A percentile compares a stretch with the other conserved stretches of the same genome.
Evolutionary conservation across 2,888 invertebrate species (phyloP).

Genomic region (Nymphalis polychloros): DNA sequence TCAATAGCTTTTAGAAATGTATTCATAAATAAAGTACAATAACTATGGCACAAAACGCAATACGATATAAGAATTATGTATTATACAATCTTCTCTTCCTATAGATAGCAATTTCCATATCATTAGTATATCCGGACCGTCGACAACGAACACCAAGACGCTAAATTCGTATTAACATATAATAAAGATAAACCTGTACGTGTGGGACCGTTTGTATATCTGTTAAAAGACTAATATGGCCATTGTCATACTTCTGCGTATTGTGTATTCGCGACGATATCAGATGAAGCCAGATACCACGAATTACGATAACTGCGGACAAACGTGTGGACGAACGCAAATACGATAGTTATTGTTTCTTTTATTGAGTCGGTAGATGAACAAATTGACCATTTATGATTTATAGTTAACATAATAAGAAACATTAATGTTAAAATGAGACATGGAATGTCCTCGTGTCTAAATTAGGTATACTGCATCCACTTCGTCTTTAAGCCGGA

Average conservation of each 20-base stretch:
- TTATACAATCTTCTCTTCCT: not conserved
- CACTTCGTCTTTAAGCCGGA: too few species aligned
- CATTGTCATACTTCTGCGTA: conserved; percentile 31
- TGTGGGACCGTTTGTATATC: conserved; percentile 11
- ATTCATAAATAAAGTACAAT: not conserved
- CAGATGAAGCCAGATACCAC: conserved; percentile 32
- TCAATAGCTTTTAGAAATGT: not conserved
- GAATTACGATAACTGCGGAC: conserved; percentile 21
- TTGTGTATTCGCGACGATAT: conserved; percentile 24
- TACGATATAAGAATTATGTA: conserved; percentile 2
- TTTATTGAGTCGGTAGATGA: too few species aligned
- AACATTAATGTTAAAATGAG: too few species aligned
- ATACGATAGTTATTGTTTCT: too few species aligned
- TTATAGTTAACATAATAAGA: too few species aligned
- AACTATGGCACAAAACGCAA: not conserved
- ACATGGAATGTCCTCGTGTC: too few species aligned
- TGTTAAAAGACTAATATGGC: conserved; percentile 26
- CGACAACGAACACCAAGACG: not conserved
- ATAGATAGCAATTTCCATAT: conserved; percentile 10
- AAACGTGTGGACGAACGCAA: conserved; percentile 34
- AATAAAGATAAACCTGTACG: conserved; percentile 13
- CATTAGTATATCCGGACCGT: conserved; percentile 12
- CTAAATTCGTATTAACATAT: conserved; percentile 19
- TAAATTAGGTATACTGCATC: too few species aligned
- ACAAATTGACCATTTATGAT: too few species aligned